phyloP scores from a whole-genome alignment of 35 echinoderm and acorn worm genomes.

The Ophiothrix spiculata region DNA sequence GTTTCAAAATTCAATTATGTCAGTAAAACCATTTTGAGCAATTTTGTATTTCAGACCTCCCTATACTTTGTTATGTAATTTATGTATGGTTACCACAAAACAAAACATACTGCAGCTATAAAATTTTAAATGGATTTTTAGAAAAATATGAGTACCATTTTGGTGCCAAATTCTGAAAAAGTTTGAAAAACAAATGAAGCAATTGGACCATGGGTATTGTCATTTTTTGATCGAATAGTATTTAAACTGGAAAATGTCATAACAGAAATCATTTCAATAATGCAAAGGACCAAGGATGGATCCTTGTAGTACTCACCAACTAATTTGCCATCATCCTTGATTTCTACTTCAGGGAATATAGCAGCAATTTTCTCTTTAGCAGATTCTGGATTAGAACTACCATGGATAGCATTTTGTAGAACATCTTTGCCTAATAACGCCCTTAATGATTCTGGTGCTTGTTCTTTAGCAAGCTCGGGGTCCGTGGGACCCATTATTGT shows the following conservation, averaged over 20 bases:
- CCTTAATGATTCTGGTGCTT: constrained; percentile 88
- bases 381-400: constrained; percentile 64
- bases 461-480: constrained; percentile 76
- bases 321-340: constrained; percentile 58
- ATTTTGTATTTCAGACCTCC: no score
- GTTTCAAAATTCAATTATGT: no score
- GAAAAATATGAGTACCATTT: no score
- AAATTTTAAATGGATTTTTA: no score
- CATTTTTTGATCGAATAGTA: no score
- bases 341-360: constrained; percentile 82
- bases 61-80: no score
- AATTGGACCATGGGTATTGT: no score
- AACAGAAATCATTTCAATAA: not conserved
- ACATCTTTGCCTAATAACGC: constrained; percentile 88
- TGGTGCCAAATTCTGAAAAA: no score
- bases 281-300: not conserved
- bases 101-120: no score
- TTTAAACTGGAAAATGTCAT: not conserved
- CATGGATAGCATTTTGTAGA: constrained; percentile 89
- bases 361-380: constrained; percentile 59
- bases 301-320: constrained; percentile 51
- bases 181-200: no score
- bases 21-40: no score
- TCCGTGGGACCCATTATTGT: constrained; percentile 86
- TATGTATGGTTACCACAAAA: no score